phyloP scores from a whole-genome alignment of 2,797 vertebrate species.

The Karalla daura region DNA sequence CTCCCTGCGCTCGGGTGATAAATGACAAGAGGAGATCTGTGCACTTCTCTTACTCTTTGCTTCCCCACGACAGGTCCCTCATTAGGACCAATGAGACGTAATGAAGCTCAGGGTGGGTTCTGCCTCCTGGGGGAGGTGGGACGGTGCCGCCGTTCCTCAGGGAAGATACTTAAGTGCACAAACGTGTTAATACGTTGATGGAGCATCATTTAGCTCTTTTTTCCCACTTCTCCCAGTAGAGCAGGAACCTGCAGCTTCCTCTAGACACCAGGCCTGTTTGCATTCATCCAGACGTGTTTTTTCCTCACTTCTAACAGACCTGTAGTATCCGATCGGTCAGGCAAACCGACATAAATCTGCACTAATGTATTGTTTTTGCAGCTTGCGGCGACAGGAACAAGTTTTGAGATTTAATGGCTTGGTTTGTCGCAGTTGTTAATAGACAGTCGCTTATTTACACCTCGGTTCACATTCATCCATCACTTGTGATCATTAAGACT shows the following conservation, averaged over 20 bases:
- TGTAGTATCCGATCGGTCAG: too few species aligned
- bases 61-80: slow-evolving; percentile 30
- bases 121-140: slow-evolving; percentile 14
- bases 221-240: too few species aligned
- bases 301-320: too few species aligned
- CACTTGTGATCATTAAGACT: slow-evolving; percentile 8
- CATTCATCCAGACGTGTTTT: not conserved
- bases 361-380: too few species aligned
- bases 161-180: not conserved
- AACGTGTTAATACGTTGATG: not conserved
- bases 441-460: too few species aligned
- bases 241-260: too few species aligned
- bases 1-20: slow-evolving; percentile 46
- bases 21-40: slow-evolving; percentile 38
- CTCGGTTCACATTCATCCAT: too few species aligned
- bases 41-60: slow-evolving; percentile 33
- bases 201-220: not conserved
- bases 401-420: too few species aligned
- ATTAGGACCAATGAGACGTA: slow-evolving; percentile 46
- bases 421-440: too few species aligned
- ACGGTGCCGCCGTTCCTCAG: not conserved
- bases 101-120: slow-evolving; percentile 19
- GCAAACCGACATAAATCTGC: not conserved
- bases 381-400: too few species aligned
- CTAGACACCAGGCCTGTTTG: not conserved